These are phyloP conservation scores for Drosophila mojavensis DNA, from an alignment of 1,140 invertebrate genomes.

Conservation along the genomic window DNA sequence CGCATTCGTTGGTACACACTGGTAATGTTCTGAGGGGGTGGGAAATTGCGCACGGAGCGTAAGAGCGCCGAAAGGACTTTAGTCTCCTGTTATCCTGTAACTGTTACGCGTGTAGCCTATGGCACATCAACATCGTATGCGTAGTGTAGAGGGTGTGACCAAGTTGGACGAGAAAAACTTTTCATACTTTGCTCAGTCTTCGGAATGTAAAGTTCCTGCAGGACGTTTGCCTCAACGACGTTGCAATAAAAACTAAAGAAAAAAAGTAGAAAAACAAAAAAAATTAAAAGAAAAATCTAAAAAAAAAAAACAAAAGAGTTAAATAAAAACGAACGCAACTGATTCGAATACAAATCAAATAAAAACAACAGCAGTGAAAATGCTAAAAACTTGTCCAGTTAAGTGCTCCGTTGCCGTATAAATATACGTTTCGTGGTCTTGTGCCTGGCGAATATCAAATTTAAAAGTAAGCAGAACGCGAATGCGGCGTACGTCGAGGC, in stretches of 20 bases:
- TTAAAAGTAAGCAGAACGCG: constrained; percentile 66
- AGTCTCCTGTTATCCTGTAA: constrained; percentile 66
- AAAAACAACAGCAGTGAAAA: constrained; percentile 12
- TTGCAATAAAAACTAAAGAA: constrained; percentile 47
- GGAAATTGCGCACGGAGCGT: constrained; percentile 39
- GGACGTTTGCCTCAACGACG: constrained; percentile 58
- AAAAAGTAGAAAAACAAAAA: neutral
- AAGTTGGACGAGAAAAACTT: constrained; percentile 83
- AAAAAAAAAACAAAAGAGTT: constrained; percentile 9
- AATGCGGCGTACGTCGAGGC: constrained; percentile 36
- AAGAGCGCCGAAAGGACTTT: constrained; percentile 32
- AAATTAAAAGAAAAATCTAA: constrained; percentile 9
- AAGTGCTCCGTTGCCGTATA: constrained; percentile 40
- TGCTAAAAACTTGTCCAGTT: constrained; percentile 33
- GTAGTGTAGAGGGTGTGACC: constrained; percentile 82
- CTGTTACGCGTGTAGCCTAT: constrained; percentile 41
- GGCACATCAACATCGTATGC: constrained; percentile 61
- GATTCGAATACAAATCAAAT: constrained; percentile 13
- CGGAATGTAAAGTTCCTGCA: constrained; percentile 81
- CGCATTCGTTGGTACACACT: constrained; percentile 22
- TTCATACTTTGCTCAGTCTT: constrained; percentile 84
- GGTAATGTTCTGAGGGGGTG: constrained; percentile 28
- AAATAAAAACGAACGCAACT: constrained; percentile 20
- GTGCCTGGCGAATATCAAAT: constrained; percentile 25
- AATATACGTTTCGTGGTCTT: constrained; percentile 22